phyloP scores from a whole-genome alignment of 2,797 vertebrate genomes.

The Gadopsis marmoratus region DNA sequence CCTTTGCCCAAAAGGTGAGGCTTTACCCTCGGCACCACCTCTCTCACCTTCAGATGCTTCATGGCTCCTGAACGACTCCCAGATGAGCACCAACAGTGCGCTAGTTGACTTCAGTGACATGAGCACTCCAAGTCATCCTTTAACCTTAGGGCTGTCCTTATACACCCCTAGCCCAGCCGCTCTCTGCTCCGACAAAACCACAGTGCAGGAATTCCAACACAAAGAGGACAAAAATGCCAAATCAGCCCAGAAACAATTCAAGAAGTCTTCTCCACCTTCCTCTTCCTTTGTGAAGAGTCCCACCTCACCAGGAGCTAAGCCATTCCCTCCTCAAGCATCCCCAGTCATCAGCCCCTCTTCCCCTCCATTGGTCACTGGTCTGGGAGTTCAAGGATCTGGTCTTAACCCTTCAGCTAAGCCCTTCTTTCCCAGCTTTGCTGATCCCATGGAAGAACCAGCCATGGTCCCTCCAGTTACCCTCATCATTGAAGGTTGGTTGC shows the following conservation, averaged over 20 bases:
- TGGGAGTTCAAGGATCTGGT: slow-evolving; percentile 67
- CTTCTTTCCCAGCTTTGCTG: slow-evolving; percentile 86
- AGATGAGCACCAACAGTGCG: slow-evolving; percentile 67
- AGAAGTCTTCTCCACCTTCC: slow-evolving; percentile 75
- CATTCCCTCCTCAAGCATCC: slow-evolving; percentile 58
- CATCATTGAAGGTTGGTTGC: slow-evolving; percentile 85
- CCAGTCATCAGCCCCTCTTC: slow-evolving; percentile 66
- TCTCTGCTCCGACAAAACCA: slow-evolving; percentile 81
- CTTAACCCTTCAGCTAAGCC: slow-evolving; percentile 87
- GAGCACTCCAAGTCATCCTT: slow-evolving; percentile 30
- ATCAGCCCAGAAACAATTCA: slow-evolving; percentile 66
- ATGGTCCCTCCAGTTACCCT: slow-evolving; percentile 58
- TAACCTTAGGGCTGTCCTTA: slow-evolving; percentile 64
- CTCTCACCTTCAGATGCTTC: slow-evolving; percentile 80
- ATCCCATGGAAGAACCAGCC: slow-evolving; percentile 72
- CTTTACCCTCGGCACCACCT: slow-evolving; percentile 80
- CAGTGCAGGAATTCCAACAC: slow-evolving; percentile 69
- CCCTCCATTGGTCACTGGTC: slow-evolving; percentile 25
- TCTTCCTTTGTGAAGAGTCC: slow-evolving; percentile 76
- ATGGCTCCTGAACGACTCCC: slow-evolving; percentile 78
- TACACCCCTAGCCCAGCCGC: slow-evolving; percentile 75
- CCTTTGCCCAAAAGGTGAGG: slow-evolving; percentile 30
- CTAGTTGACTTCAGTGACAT: slow-evolving; percentile 68
- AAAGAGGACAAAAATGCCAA: slow-evolving; percentile 71
- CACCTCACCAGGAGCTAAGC: slow-evolving; percentile 70